These are phyloP conservation scores for Gallinago undulata DNA, from an alignment of 2,113 vertebrate species.

Conservation along the genomic window DNA sequence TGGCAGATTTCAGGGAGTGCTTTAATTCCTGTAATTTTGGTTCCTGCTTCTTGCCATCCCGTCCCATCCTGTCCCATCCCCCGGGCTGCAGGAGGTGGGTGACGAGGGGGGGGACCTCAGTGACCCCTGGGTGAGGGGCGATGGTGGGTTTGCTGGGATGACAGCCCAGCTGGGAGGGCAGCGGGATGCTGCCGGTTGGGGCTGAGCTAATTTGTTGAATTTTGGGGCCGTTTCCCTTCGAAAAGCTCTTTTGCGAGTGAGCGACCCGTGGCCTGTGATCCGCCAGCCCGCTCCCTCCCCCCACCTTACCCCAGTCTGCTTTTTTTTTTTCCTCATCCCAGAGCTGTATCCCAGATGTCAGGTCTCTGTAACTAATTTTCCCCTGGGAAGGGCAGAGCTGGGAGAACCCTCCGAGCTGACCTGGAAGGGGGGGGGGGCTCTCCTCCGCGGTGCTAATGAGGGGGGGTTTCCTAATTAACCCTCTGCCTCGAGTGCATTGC, in stretches of 20 bases:
- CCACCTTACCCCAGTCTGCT: accelerated
- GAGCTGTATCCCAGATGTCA: not conserved
- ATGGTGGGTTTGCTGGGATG: not conserved
- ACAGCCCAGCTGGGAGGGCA: not conserved
- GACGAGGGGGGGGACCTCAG: not conserved
- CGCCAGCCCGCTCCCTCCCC: accelerated
- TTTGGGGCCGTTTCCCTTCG: not conserved
- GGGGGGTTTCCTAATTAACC: accelerated
- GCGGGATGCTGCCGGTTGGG: not conserved
- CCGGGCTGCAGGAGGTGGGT: not conserved
- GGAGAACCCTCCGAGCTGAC: accelerated
- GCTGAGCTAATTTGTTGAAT: not conserved
- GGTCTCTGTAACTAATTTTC: not conserved
- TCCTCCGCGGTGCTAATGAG: not conserved
- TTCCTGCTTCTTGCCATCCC: not conserved
- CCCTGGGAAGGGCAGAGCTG: not conserved
- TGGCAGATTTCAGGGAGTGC: not conserved
- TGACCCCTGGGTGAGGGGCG: accelerated
- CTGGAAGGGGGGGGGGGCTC: not conserved
- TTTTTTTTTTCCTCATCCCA: not conserved
- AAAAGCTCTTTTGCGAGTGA: not conserved
- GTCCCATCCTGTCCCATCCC: not conserved
- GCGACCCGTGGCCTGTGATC: accelerated
- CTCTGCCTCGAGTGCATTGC: accelerated
- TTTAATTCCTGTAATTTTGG: not conserved